A percentile compares a stretch with the other conserved stretches of the same genome.
Evolutionary conservation across 2,797 vertebrate species (phyloP).

Genomic region (Momotus momota): DNA sequence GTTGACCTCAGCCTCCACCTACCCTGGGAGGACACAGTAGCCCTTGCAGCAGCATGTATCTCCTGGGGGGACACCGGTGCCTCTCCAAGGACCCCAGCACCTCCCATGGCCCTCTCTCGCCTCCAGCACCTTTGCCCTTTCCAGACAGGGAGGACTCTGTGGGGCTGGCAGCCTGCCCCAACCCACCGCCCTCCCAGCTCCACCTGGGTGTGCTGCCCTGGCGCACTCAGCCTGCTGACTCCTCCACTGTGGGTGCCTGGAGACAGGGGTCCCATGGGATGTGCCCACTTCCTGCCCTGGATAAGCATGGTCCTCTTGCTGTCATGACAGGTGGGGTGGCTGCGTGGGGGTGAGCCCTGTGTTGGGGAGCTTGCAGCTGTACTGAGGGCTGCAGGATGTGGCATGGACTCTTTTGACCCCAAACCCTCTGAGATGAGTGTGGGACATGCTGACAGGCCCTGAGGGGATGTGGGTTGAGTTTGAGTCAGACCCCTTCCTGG

Average conservation of each 20-base stretch:
- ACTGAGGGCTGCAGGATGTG: background rate
- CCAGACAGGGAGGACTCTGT: background rate
- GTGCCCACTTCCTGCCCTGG: background rate
- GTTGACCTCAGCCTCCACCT: background rate
- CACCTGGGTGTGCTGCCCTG: background rate
- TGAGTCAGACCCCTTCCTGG: background rate
- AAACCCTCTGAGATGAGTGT: background rate
- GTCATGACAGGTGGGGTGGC: accelerated
- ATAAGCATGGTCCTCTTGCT: background rate
- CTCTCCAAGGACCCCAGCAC: background rate
- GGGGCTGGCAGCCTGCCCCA: slow-evolving; percentile 4
- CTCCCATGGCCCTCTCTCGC: background rate
- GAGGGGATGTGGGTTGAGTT: background rate
- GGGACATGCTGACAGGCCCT: background rate
- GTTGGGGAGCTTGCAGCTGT: background rate
- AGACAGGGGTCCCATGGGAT: accelerated
- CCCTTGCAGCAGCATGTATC: background rate
- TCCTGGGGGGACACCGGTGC: accelerated
- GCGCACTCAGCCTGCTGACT: accelerated
- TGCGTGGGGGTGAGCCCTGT: background rate
- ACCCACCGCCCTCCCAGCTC: background rate
- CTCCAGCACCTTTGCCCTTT: background rate
- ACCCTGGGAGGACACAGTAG: accelerated
- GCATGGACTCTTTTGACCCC: background rate
- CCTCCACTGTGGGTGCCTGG: background rate